Conservation (phyloP, 2,113 vertebrate species). For the Scopus umbretta region DNA sequence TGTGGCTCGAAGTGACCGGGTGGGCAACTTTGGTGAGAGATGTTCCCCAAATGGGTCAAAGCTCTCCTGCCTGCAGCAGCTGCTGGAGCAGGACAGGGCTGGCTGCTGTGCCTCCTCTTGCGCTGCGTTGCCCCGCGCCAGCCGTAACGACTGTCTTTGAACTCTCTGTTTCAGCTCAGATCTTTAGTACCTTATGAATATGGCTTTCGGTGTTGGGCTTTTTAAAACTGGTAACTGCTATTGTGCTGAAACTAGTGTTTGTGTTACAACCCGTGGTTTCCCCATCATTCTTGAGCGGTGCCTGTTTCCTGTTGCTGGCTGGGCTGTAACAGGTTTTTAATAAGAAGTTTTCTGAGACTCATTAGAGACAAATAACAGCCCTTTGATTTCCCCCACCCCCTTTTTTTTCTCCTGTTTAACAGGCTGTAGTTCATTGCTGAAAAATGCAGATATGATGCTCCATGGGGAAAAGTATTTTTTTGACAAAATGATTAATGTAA, state of each 20-base stretch:
- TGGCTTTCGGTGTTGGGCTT: neutral
- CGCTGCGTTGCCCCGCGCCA: neutral
- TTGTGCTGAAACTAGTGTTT: fast-evolving
- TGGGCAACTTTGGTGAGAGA: neutral
- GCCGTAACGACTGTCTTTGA: neutral
- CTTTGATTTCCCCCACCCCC: neutral
- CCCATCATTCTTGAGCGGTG: fast-evolving
- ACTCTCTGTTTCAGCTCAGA: neutral
- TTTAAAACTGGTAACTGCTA: neutral
- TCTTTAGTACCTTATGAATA: fast-evolving
- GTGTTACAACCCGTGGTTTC: neutral
- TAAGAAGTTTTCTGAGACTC: neutral
- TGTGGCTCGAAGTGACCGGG: fast-evolving
- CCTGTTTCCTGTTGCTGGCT: neutral
- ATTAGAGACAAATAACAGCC: neutral
- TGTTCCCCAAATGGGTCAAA: neutral
- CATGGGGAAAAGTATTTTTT: neutral
- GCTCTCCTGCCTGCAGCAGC: fast-evolving
- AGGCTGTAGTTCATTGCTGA: neutral
- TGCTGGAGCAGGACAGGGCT: neutral
- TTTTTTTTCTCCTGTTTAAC: neutral
- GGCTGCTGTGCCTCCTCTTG: neutral
- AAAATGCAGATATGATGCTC: neutral
- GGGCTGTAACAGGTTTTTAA: neutral
- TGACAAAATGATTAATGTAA: neutral